Conservation (phyloP, 2,888 invertebrate species). For the Lepidonotus clava region DNA sequence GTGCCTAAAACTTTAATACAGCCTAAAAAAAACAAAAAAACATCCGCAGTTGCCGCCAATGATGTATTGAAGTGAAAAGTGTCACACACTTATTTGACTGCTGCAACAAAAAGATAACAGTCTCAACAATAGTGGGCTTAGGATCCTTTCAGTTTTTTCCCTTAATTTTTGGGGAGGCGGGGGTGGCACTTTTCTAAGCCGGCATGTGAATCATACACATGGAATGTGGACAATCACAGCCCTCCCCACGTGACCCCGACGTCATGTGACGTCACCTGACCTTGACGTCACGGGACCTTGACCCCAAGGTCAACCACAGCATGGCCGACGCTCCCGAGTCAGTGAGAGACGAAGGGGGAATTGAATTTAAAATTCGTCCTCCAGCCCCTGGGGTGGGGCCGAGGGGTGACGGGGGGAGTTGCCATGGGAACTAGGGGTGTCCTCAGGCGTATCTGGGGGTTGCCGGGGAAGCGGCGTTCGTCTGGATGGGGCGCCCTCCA, state of each 20-base stretch:
- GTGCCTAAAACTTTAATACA: no score
- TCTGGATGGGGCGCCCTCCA: background rate
- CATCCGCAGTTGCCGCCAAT: no score
- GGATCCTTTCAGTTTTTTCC: background rate
- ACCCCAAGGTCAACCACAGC: background rate
- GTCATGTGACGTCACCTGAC: background rate
- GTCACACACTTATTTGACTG: no score
- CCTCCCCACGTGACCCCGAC: background rate
- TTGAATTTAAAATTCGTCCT: constrained; percentile 19
- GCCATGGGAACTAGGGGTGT: constrained; percentile 22
- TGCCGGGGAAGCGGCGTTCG: background rate
- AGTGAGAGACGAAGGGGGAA: background rate
- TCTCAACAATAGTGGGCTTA: no score
- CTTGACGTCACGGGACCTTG: constrained; percentile 7
- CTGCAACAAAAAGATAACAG: no score
- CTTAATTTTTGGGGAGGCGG: no score
- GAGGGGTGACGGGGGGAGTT: background rate
- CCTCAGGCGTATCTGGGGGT: constrained; percentile 23
- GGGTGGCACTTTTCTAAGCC: background rate
- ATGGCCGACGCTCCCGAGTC: background rate
- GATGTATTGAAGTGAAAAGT: no score
- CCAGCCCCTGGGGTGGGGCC: background rate
- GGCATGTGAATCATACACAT: background rate
- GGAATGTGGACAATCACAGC: constrained; percentile 23
- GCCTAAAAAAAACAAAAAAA: no score